Percentiles rank a stretch among this genome's conserved stretches.
These are phyloP conservation scores for Melanaphis sacchari DNA, from an alignment of 1,140 invertebrate species.

Conservation along the genomic window DNA sequence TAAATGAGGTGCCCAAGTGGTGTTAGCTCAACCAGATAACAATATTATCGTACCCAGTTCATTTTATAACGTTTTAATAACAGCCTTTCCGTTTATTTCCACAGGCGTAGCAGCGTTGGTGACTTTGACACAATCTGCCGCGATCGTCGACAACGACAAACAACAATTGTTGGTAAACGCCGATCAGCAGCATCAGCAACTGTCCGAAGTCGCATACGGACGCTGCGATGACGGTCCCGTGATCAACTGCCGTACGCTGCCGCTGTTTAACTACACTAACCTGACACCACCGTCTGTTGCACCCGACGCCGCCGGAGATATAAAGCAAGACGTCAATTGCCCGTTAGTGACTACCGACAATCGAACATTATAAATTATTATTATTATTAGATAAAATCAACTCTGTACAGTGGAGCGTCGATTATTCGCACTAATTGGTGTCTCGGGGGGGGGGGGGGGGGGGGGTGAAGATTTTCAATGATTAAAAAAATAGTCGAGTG, in stretches of 20 bases:
- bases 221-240: conserved; percentile 27
- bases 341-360: neutral
- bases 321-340: conserved; percentile 19
- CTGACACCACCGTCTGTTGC: neutral
- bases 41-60: neutral
- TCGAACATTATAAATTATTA: neutral
- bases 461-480: too few relatives aligned
- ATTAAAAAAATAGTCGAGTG: too few relatives aligned
- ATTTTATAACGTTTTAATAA: neutral
- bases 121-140: neutral
- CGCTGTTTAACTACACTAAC: conserved; percentile 25
- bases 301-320: neutral
- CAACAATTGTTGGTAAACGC: neutral
- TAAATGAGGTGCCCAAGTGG: too few relatives aligned
- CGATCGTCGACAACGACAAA: neutral
- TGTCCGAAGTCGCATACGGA: neutral
- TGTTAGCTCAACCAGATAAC: neutral
- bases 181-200: too few relatives aligned
- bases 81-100: neutral
- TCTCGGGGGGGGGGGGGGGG: too few relatives aligned
- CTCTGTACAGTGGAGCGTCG: neutral
- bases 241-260: conserved; percentile 20
- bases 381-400: neutral
- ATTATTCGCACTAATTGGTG: too few relatives aligned
- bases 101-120: neutral